Conservation (phyloP, 2,888 invertebrate species). For the Drosophila fungiperda region DNA sequence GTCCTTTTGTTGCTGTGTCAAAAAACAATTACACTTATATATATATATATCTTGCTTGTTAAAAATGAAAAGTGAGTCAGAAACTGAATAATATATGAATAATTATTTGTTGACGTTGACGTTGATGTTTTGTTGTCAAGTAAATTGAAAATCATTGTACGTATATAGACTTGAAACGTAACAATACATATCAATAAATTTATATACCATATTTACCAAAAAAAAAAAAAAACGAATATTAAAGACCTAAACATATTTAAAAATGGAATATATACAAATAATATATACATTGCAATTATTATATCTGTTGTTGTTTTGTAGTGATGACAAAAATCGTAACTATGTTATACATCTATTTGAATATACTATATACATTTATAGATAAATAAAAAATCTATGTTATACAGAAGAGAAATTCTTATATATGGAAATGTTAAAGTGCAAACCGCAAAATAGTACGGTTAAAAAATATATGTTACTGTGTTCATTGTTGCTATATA, state of each 20-base stretch:
- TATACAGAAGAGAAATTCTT: slow-evolving; percentile 44
- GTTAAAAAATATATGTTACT: slow-evolving; percentile 54
- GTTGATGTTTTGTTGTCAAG: slow-evolving; percentile 28
- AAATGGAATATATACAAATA: slow-evolving; percentile 21
- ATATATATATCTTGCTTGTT: slow-evolving; percentile 32
- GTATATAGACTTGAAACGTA: slow-evolving; percentile 82
- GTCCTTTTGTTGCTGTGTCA: slow-evolving; percentile 62
- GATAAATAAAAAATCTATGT: slow-evolving; percentile 39
- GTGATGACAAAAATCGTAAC: slow-evolving; percentile 18
- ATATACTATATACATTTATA: slow-evolving; percentile 39
- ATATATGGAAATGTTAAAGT: slow-evolving; percentile 61
- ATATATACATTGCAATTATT: slow-evolving; percentile 35
- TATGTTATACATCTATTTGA: slow-evolving; percentile 48
- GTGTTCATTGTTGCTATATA: slow-evolving; percentile 80
- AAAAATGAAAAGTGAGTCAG: slow-evolving; percentile 23
- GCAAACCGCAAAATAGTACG: slow-evolving; percentile 15
- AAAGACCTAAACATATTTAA: slow-evolving; percentile 8
- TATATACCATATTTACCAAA: slow-evolving; percentile 48
- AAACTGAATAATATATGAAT: slow-evolving; percentile 30
- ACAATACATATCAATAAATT: slow-evolving; percentile 81
- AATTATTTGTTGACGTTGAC: slow-evolving; percentile 35
- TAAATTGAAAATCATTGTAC: slow-evolving; percentile 55
- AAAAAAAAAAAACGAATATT: slow-evolving; percentile 27
- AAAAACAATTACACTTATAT: background rate
- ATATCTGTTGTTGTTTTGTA: slow-evolving; percentile 44